Evolutionary conservation across 2,113 vertebrate genomes (phyloP), one percentile per base, ranked within the genome.

Genomic region (Sialia sialis): DNA sequence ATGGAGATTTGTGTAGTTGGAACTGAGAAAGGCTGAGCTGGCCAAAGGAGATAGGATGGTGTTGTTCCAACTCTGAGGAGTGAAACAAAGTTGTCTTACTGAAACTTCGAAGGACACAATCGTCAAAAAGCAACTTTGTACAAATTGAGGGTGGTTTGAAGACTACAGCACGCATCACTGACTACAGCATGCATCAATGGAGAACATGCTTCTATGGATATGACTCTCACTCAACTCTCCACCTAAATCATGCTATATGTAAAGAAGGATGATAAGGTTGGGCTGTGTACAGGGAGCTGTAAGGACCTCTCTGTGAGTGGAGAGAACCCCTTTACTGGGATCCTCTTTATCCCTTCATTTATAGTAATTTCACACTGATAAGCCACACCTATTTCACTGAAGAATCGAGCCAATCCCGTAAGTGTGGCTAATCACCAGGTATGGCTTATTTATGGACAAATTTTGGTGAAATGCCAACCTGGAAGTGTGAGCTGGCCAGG

Each of bases 11-110:
- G 38, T 23, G 46, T 6, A 14, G 44, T 1, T 44, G 52, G 20
- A 10, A 3, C n/a, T 38, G 68, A 52, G 23, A 44, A 22, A 29
- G 51, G 36, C 59, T 51, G 76, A 27, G 7, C 0, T 23, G 43
- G 43, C 43, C 0, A 0, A 13, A 43, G 43, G 26, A 44, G 15
- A 16, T 3, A 23, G 44, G 15, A 51, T 1, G 4, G 7, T 51
- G 10, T 36, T 51, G 18, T 13, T 51, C 18, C 1, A 0, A 43
- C 36, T 38, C 23, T 16, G 32, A 44, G 44, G 36, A 52, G 16
- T 0, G 0, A 81, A 66, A 59, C 22, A n/a, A 74, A 58, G 22
- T 38, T 41, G 6, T 21, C 7, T 29, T 52, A n/a, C 18, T 43
- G 52, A 58, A 59, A 74, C 38, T 44, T 52, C 0, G 5, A 51